Evolutionary conservation across 2,888 invertebrate species (phyloP).

Genomic region (Hyalella azteca): DNA sequence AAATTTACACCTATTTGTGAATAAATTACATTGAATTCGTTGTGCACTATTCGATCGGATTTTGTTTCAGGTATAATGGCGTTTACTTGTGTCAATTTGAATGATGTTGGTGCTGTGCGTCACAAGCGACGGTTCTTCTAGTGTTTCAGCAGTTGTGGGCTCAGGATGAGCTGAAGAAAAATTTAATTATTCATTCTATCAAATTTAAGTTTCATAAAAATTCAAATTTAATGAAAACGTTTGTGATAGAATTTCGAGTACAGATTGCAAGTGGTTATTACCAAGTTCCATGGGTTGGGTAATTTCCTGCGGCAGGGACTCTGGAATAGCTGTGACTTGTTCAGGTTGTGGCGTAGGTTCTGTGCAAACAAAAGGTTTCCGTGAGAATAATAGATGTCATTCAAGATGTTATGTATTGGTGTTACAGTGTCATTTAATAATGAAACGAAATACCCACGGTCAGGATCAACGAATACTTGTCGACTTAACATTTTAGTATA

Average conservation of each 20-base stretch:
- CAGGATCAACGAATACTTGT: too few relatives aligned
- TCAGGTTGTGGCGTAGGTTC: conserved; percentile 24
- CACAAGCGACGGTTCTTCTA: conserved; percentile 7
- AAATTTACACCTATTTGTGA: too few relatives aligned
- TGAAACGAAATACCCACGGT: too few relatives aligned
- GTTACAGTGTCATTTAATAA: too few relatives aligned
- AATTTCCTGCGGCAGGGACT: not conserved
- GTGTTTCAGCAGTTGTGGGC: conserved; percentile 18
- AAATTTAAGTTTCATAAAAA: too few relatives aligned
- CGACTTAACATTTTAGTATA: too few relatives aligned
- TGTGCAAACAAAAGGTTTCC: not conserved
- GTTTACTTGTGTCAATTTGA: conserved; percentile 15
- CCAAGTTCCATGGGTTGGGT: not conserved
- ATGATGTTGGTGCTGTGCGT: not conserved
- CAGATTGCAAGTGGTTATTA: not conserved
- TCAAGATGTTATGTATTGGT: too few relatives aligned
- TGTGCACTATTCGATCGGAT: not conserved
- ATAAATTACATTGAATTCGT: not conserved
- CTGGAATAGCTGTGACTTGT: not conserved
- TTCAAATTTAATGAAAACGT: too few relatives aligned
- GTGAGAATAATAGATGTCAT: too few relatives aligned
- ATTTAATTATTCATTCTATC: too few relatives aligned
- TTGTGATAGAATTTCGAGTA: too few relatives aligned
- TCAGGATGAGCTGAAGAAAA: not conserved
- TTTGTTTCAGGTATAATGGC: too few relatives aligned